Evolutionary conservation across 2,888 invertebrate genomes (phyloP).

Genomic region (Arge pagana): DNA sequence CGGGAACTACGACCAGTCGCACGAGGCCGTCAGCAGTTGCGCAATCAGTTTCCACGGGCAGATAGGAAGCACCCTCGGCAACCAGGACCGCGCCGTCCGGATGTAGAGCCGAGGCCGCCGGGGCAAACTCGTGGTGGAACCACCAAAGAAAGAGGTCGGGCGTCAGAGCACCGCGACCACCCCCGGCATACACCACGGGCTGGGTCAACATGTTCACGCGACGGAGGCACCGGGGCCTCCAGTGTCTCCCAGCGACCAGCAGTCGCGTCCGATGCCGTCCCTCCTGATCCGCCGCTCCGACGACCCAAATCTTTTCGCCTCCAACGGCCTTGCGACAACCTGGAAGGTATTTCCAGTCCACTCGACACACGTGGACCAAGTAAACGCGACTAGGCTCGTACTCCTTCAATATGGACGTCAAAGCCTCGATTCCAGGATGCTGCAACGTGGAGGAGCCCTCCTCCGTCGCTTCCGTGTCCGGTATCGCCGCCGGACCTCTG

Average conservation of each 20-base stretch:
- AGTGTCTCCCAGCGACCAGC: slow-evolving; percentile 58
- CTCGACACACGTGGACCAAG: slow-evolving; percentile 54
- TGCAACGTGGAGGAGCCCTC: too few species aligned
- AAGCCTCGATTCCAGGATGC: slow-evolving; percentile 37
- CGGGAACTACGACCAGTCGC: slow-evolving; percentile 45
- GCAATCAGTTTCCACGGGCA: slow-evolving; percentile 52
- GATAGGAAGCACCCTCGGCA: slow-evolving; percentile 52
- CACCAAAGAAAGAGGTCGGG: slow-evolving; percentile 60
- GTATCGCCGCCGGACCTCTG: slow-evolving; percentile 7
- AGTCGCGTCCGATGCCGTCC: slow-evolving; percentile 59
- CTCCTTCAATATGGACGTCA: slow-evolving; percentile 42
- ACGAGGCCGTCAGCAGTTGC: slow-evolving; percentile 54
- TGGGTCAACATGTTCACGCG: slow-evolving; percentile 60
- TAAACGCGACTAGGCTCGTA: slow-evolving; percentile 56
- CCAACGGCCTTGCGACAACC: slow-evolving; percentile 38
- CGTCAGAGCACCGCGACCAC: slow-evolving; percentile 56
- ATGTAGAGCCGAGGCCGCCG: slow-evolving; percentile 58
- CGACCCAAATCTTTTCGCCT: slow-evolving; percentile 48
- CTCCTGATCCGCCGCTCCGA: slow-evolving; percentile 58
- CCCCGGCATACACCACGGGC: slow-evolving; percentile 60
- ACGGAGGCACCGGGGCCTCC: slow-evolving; percentile 57
- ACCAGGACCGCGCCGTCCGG: slow-evolving; percentile 55
- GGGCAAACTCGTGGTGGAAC: slow-evolving; percentile 60
- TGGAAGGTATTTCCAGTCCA: slow-evolving; percentile 58
- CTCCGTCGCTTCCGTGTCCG: too few species aligned